Percentiles rank a stretch among this genome's conserved stretches.
Evolutionary conservation across 2,888 invertebrate species (phyloP).

Genomic region (Xestia xanthographa): DNA sequence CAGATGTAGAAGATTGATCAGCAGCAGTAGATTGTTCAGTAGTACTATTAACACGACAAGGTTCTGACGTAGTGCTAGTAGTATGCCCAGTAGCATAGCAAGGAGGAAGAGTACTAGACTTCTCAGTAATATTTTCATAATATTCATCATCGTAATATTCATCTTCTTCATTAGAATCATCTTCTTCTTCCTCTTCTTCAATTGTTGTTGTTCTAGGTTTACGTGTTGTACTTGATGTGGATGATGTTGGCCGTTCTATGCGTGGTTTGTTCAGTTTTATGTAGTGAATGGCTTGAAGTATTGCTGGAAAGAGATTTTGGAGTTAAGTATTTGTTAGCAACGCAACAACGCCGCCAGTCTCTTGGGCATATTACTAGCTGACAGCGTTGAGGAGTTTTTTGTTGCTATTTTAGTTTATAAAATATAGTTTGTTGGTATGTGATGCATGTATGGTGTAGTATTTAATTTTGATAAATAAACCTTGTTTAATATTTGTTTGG

Average conservation of each 20-base stretch:
- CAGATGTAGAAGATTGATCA: background rate
- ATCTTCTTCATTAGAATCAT: conserved; percentile 11
- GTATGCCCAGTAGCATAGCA: accelerated
- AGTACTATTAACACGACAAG: background rate
- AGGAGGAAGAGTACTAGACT: too few species aligned
- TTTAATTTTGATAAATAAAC: too few species aligned
- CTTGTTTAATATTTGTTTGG: too few species aligned
- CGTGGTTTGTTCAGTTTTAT: conserved; percentile 71
- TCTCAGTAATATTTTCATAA: conserved; percentile 10
- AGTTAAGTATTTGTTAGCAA: too few species aligned
- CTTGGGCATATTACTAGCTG: too few species aligned
- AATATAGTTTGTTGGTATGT: too few species aligned
- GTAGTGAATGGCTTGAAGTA: conserved; percentile 72
- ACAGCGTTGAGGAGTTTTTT: too few species aligned
- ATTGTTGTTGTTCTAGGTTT: conserved; percentile 15
- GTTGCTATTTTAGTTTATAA: too few species aligned
- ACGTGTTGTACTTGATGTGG: conserved; percentile 28
- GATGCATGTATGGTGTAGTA: too few species aligned
- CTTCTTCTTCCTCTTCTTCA: conserved; percentile 4
- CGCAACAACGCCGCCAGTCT: too few species aligned
- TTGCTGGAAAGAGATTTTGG: conserved; percentile 71
- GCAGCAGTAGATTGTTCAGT: background rate
- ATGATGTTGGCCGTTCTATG: conserved; percentile 53
- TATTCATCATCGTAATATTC: conserved; percentile 10
- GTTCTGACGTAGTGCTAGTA: background rate